Conservation (phyloP, 2,113 vertebrate genomes). For the Mesembrinibis cayennensis region DNA sequence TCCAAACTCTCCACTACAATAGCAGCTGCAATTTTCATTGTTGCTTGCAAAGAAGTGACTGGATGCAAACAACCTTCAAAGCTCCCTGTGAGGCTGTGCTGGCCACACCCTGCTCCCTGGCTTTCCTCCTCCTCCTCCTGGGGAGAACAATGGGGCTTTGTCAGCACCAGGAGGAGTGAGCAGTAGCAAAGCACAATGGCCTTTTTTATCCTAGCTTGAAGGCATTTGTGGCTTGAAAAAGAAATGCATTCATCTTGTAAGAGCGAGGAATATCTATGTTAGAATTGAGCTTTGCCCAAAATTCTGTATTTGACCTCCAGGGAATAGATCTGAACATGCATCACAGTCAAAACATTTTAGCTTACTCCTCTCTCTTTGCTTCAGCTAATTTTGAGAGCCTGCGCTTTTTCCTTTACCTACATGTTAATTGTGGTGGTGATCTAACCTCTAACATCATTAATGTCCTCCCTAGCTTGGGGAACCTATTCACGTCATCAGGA, state of each 20-base stretch:
- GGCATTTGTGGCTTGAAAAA: constrained; percentile 25
- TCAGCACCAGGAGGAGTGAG: background rate
- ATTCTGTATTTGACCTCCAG: background rate
- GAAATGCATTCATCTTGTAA: constrained; percentile 8
- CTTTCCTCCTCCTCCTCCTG: background rate
- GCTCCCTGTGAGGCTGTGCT: background rate
- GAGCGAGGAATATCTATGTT: background rate
- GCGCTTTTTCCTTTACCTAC: background rate
- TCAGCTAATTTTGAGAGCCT: background rate
- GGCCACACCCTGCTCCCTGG: background rate
- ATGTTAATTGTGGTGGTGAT: background rate
- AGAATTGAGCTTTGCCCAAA: constrained; percentile 7
- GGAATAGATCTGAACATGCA: background rate
- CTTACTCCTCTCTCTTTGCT: background rate
- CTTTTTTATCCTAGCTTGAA: constrained; percentile 34
- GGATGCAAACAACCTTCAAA: background rate
- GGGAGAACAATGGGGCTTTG: constrained; percentile 20
- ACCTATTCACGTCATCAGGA: background rate
- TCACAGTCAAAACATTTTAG: background rate
- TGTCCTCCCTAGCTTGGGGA: background rate
- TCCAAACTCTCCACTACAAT: background rate
- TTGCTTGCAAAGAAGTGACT: background rate
- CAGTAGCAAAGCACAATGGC: constrained; percentile 9
- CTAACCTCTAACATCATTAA: background rate
- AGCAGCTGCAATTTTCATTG: background rate